Percentiles rank a stretch among this genome's conserved stretches.
Evolutionary conservation across 30 jellyfish, hydroid and myxozoan species (phyloP).

Genomic region (Calvadosia cruxmelitensis): DNA sequence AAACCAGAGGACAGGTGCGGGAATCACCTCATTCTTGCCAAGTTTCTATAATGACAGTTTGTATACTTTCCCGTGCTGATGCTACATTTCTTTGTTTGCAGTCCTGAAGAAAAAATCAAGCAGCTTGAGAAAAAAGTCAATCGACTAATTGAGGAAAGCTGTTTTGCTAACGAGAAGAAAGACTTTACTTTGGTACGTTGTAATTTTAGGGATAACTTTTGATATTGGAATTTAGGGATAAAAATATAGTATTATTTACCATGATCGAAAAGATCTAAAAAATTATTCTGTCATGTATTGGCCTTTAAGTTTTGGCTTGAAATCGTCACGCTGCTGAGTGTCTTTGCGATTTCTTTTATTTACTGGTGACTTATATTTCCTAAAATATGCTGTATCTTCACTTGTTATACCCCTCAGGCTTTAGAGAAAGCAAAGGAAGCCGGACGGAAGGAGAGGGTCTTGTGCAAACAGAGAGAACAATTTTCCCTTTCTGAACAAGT

Average conservation of each 20-base stretch:
- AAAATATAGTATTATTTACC: too few relatives aligned
- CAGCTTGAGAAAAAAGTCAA: conserved; percentile 85
- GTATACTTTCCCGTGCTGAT: neutral
- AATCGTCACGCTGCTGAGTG: too few relatives aligned
- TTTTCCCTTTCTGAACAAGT: conserved; percentile 72
- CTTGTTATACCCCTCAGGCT: conserved; percentile 28
- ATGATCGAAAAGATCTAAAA: too few relatives aligned
- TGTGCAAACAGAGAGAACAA: conserved; percentile 86
- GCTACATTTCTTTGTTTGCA: conserved; percentile 13
- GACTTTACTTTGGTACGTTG: conserved; percentile 52
- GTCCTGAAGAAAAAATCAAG: conserved; percentile 90
- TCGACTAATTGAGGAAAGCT: conserved; percentile 87
- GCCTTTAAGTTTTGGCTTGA: too few relatives aligned
- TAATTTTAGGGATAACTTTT: too few relatives aligned
- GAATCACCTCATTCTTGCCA: too few relatives aligned
- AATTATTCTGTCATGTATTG: too few relatives aligned
- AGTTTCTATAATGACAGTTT: too few relatives aligned
- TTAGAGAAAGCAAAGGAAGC: conserved; percentile 98
- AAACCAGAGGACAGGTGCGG: conserved; percentile 83
- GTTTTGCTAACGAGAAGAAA: conserved; percentile 80
- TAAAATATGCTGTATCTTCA: neutral
- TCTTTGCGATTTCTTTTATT: too few relatives aligned
- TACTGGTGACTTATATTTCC: neutral
- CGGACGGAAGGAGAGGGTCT: conserved; percentile 82
- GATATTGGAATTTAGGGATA: too few relatives aligned